Percentiles rank a stretch among this genome's conserved stretches.
Evolutionary conservation across 2,888 invertebrate species (phyloP).

Genomic region (Eupithecia exiguata): DNA sequence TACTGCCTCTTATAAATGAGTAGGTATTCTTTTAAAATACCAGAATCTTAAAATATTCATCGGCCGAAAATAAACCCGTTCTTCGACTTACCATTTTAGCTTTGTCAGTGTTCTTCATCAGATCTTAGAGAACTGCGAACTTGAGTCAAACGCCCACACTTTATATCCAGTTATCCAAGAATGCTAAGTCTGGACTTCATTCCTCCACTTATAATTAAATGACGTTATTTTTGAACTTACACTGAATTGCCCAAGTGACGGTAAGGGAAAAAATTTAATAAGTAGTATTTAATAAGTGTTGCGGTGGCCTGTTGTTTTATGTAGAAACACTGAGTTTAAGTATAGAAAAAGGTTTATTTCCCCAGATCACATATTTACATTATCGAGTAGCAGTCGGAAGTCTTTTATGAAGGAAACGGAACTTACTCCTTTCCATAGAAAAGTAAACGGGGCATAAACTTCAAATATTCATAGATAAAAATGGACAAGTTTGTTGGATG

Average conservation of each 20-base stretch:
- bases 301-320: no score
- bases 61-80: constrained; percentile 50
- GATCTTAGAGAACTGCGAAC: constrained; percentile 68
- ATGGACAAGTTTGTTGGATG: no score
- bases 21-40: constrained; percentile 5
- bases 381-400: no score
- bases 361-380: no score
- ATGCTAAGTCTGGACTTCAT: constrained; percentile 79
- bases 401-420: no score
- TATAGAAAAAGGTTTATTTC: no score
- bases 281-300: no score
- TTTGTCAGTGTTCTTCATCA: constrained; percentile 64
- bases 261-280: not conserved
- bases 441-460: no score
- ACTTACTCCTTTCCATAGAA: no score
- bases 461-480: no score
- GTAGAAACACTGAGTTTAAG: no score
- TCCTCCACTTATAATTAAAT: constrained; percentile 68
- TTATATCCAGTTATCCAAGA: constrained; percentile 79
- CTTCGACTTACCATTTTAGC: constrained; percentile 67
- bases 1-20: not conserved
- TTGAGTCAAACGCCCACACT: constrained; percentile 67
- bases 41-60: constrained; percentile 16
- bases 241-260: constrained; percentile 54
- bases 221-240: constrained; percentile 67